Base-by-base conservation (phyloP, 2,797 vertebrate species). In the Leuciscus waleckii region DNA sequence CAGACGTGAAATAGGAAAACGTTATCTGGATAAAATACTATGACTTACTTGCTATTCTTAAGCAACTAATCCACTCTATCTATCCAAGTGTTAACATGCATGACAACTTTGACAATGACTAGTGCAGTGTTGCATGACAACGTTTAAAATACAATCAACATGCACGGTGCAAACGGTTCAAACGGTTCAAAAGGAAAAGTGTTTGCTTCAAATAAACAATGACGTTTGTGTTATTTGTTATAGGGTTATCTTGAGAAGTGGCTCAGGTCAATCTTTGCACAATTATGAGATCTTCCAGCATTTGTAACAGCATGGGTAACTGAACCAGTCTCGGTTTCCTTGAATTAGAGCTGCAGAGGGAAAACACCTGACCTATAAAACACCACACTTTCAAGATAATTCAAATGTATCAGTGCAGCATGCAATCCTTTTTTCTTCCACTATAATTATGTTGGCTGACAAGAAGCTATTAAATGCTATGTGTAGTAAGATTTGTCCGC, bases 241-340 rank as follows among this genome's bases (percentile, higher is more conserved):
- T 29, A 32, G 11, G 70, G 41, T 65, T 65, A 65, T 79, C 56
- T 39, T 68, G 29, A 77, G 46, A 32, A 37, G 43, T 56, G 63
- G 32, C 46, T 76, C n/a, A 68, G 73, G 77, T 87, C 65, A 81
- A 43, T 77, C 56, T 73, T 65, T 78, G 49, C 51, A 75, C 71
- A 41, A 35, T 85, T 76, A 84, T 87, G 79, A 81, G 79, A 85
- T 85, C 70, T 80, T 76, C 54, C 69, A n/a, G 37, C 65, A 32
- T 84, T 82, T 58, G 68, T 84, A 87, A 87, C 71, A 87, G 79
- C 83, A 73, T 56, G 79, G 76, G 81, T 84, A 88, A 88, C 87
- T 84, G 68, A 87, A 86, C 81, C 76, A 49, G 43, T 68, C 78
- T 80, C 56, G 43, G 75, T 87, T 84, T 87, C 85, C 85, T 80